Base-by-base conservation (phyloP, 2,113 vertebrate genomes). In the Seriola aureovittata region DNA sequence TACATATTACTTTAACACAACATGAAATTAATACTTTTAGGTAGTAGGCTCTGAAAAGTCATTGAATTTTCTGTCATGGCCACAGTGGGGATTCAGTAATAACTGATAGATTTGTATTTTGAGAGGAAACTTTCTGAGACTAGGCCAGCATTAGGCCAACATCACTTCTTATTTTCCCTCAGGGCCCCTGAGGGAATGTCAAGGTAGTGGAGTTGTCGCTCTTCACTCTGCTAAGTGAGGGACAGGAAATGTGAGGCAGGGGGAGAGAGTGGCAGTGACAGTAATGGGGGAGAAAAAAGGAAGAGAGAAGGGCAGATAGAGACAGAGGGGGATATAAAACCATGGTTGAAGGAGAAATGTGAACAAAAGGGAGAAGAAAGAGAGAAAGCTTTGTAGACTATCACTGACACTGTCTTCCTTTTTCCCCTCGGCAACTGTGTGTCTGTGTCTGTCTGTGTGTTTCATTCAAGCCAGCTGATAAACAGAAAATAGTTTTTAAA, bases 141-240 rank as follows among this genome's bases (percentile, higher is more conserved):
- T 9, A 8, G 58, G 42, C 17, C 52, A 57, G 73, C 81, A 77
- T 74, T 77, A 75, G 60, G 55, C 25, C 40, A 50, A 14, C 62
- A 73, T 81, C 71, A 73, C n/a, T 34, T 87, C 63, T 69, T 76
- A 69, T 75, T 82, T 77, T 64, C 48, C 66, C 36, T 21, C 36
- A 14, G 34, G 40, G n/a, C 8, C 79, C 78, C 69, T n/a, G 55
- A 59, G 69, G 84, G 72, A 80, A 86, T 78, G 78, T 84, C 75
- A 78, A 14, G 38, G 57, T 36, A 64, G 69, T 52, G 40, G 46
- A 77, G 63, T 74, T 76, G 73, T 72, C 34, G 54, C 70, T 78
- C 68, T 65, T 91, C 42, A 77, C 75, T 86, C 59, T 58, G 40
- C 44, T 64, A 86, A 82, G 71, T 81, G 79, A 70, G 40, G 58